Base-by-base conservation (phyloP, 2,113 vertebrate genomes). In the Embiotoca jacksoni region DNA sequence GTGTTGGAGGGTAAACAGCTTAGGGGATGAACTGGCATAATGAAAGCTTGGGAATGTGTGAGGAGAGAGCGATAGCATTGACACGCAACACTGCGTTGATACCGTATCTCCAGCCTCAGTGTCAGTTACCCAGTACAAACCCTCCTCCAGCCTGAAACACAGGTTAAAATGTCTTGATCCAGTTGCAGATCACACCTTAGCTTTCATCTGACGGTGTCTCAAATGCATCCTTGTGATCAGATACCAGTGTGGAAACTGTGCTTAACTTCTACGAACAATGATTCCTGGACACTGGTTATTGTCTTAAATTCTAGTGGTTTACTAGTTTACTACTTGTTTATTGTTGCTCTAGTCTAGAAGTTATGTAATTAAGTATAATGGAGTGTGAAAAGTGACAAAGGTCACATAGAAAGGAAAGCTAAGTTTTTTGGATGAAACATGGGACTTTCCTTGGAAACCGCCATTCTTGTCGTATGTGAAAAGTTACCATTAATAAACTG, bases 1-100 rank as follows among this genome's bases (percentile, higher is more conserved):
- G 64, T 86, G 77, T 85, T 75, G 65, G 59, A 69, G 55, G 65
- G 63, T 77, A 88, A 88, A 86, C 73, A 63, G 88, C 68, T 85
- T 77, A 88, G 50, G 41, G 81, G 86, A 88, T 85, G 70, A 82
- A 80, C 50, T 6, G 65, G 60, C 67, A 75, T 66, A 67, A 74
- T 61, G 68, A 6, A 54, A 33, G 58, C 58, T n/a, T 37, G 39
- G 58, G 53, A 75, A 84, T 72, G 49, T 70, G 66, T 72, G 78
- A 84, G 72, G 58, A 63, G 56, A 72, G 46, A 50, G 41, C 31
- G 60, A 72, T 44, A 63, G 57, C 44, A 60, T 59, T 56, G 47
- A 75, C 52, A 62, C 32, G 61, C 7, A 65, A 14, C 35, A 30
- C 14, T 14, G 37, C 32, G 47, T 32, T 54, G 16, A 50, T 52